Conservation (phyloP, 1,140 invertebrate genomes). For the Branchinecta lindahli region DNA sequence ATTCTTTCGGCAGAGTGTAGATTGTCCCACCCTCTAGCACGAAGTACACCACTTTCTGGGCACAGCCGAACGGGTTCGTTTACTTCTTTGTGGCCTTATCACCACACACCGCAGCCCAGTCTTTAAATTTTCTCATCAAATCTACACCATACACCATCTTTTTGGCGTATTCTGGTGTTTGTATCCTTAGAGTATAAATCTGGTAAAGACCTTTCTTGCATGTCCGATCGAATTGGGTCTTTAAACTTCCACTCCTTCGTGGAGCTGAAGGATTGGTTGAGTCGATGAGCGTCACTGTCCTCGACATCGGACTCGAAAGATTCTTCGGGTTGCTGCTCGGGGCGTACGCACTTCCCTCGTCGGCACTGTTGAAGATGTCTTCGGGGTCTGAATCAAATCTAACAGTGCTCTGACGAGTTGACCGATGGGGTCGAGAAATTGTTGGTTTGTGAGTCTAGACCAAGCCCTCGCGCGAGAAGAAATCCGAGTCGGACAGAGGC, state of each 20-base stretch:
- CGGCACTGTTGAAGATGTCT: background rate
- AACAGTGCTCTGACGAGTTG: background rate
- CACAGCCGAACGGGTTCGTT: background rate
- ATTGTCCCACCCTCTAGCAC: slow-evolving; percentile 4
- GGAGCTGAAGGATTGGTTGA: too few relatives aligned
- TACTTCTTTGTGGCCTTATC: background rate
- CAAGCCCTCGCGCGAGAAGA: too few relatives aligned
- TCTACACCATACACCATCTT: background rate
- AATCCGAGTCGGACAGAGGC: too few relatives aligned
- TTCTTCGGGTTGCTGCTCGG: background rate
- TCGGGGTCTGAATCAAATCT: background rate
- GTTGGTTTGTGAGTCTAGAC: too few relatives aligned
- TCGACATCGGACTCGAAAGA: background rate
- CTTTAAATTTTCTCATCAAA: background rate
- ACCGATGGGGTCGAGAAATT: slow-evolving; percentile 3
- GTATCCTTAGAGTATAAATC: background rate
- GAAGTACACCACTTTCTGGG: background rate
- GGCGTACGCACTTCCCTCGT: background rate
- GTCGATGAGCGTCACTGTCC: too few relatives aligned
- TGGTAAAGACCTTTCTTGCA: too few relatives aligned
- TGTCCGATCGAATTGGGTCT: too few relatives aligned
- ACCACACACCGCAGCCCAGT: background rate
- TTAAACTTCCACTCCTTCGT: too few relatives aligned
- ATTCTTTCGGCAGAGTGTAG: background rate
- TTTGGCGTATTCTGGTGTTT: background rate